A percentile compares a stretch with the other conserved stretches of the same genome.
Conservation (phyloP, 2,113 vertebrate species). For the Pteruthius melanotis region DNA sequence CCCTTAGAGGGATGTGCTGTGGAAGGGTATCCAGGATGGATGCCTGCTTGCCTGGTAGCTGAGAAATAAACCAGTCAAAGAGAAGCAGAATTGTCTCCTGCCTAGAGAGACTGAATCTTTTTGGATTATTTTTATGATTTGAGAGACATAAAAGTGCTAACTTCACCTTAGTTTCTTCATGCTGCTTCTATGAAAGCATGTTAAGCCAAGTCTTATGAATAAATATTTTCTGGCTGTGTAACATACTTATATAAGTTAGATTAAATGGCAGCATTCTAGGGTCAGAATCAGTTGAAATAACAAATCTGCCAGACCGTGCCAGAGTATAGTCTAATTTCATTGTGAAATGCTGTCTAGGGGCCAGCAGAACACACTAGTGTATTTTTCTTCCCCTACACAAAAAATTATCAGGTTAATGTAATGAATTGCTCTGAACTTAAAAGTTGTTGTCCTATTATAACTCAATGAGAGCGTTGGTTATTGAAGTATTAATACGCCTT, state of each 20-base stretch:
- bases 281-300: neutral
- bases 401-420: neutral
- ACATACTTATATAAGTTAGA: neutral
- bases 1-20: neutral
- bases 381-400: neutral
- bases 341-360: neutral
- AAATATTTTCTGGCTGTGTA: neutral
- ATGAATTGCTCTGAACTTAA: neutral
- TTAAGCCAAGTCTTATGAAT: neutral
- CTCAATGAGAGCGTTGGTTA: neutral
- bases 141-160: neutral
- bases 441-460: neutral
- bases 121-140: neutral
- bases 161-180: fast-evolving
- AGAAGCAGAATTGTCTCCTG: neutral
- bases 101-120: neutral
- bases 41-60: neutral
- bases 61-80: neutral
- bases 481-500: neutral
- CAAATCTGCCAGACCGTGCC: neutral
- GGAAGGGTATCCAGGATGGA: neutral
- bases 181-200: neutral
- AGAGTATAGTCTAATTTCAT: neutral
- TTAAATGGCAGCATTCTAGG: neutral
- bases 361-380: neutral